Base-by-base conservation (phyloP, 2,888 invertebrate genomes). In the Yponomeuta plumbellus region DNA sequence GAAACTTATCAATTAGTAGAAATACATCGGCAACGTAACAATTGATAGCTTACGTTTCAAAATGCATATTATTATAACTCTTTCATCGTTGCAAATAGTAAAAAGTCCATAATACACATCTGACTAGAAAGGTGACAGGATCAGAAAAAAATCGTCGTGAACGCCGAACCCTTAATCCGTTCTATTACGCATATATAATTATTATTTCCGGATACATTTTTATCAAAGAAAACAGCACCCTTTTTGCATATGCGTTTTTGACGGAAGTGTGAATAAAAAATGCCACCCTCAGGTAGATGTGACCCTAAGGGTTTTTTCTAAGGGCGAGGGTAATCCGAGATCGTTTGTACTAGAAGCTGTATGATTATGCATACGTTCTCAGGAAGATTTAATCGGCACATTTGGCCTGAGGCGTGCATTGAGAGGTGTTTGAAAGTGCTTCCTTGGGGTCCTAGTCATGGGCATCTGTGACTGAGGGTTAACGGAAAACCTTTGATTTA, bases 111-210 rank as follows among this genome's bases (percentile, higher is more conserved):
- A 78, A 78, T 77, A 75, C 79, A 82, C 86, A 86, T 87, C 86
- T 85, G 86, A 87, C 75, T 75, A 74, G 75, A 79, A 89, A 91
- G 91, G 90, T 90, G 90, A 86, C 87, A 84, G 85, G 85, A 84
- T 83, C 78, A 76, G 76, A 82, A 85, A 77, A 76, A 85, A 85
- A 80, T 80, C 74, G 84, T 86, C 86, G 85, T 83, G 75, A 82
- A 77, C 77, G 73, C 71, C 78, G 81, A 84, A 79, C 86, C 88
- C 79, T 80, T 90, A 90, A 91, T 91, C 91, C 89, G 81, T 78
- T 84, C 85, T 82, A 85, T 90, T 88, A 90, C 89, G 90, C 91
- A 91, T 90, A 91, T 90, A 89, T 90, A 90, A 90, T 91, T 89
- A 91, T 90, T 91, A 89, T 90, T 91, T 89, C 89, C 89, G 44